These are phyloP conservation scores for Eudyptes chrysolophus DNA, from an alignment of 2,113 vertebrate genomes.

Conservation along the genomic window DNA sequence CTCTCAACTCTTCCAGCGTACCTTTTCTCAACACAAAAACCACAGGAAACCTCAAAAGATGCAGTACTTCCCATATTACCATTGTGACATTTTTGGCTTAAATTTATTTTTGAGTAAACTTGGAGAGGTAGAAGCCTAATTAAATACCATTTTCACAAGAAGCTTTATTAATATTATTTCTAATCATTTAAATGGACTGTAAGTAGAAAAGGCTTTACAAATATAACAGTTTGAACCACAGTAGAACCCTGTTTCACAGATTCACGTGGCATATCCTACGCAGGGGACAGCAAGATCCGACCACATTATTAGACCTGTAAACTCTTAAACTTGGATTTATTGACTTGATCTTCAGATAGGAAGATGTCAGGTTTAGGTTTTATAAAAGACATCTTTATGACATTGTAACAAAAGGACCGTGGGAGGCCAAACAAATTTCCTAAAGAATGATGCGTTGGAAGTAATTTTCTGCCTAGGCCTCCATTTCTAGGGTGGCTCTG, in stretches of 20 bases:
- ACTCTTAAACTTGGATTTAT: not conserved
- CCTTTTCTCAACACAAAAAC: not conserved
- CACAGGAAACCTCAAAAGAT: slow-evolving; percentile 3
- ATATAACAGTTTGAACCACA: not conserved
- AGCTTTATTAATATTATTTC: not conserved
- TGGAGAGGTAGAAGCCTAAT: not conserved
- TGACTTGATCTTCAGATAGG: not conserved
- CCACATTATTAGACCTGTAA: not conserved
- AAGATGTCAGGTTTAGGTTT: slow-evolving; percentile 21
- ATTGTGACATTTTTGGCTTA: not conserved
- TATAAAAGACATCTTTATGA: not conserved
- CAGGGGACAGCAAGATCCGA: not conserved
- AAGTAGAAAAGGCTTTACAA: slow-evolving; percentile 11
- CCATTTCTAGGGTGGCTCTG: slow-evolving; percentile 26
- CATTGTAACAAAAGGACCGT: not conserved
- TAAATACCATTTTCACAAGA: slow-evolving; percentile 7
- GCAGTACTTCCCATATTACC: not conserved
- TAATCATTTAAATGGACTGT: not conserved
- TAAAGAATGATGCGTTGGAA: not conserved
- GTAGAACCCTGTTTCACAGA: not conserved
- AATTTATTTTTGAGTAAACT: not conserved
- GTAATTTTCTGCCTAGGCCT: slow-evolving; percentile 44
- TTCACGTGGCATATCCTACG: not conserved
- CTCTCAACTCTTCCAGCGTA: not conserved
- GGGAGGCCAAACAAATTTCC: not conserved